Evolutionary conservation across 2,113 vertebrate species (phyloP).

Genomic region (Salvelinus fontinalis): DNA sequence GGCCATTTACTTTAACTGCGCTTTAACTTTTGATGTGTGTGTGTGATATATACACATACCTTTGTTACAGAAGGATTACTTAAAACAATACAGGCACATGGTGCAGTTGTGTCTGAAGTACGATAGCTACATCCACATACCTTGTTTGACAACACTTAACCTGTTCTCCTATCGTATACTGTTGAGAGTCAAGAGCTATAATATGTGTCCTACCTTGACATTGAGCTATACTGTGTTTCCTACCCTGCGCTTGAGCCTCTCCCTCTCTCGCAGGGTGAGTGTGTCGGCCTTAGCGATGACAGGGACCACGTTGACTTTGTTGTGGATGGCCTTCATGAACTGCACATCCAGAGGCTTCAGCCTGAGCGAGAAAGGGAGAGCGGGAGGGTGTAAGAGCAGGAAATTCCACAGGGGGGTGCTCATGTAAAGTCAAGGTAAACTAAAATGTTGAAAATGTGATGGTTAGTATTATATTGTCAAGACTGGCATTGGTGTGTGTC

Average conservation of each 20-base stretch:
- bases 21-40: too few relatives aligned
- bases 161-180: background rate
- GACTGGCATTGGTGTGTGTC: too few relatives aligned
- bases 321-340: constrained; percentile 86
- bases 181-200: too few relatives aligned
- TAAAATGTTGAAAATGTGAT: background rate
- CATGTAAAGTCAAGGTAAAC: background rate
- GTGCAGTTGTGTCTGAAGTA: too few relatives aligned
- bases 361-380: constrained; percentile 37
- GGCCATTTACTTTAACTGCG: too few relatives aligned
- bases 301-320: constrained; percentile 82
- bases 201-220: constrained; percentile 70
- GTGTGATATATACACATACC: too few relatives aligned
- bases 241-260: constrained; percentile 94
- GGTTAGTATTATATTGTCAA: too few relatives aligned
- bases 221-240: too few relatives aligned
- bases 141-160: background rate
- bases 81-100: too few relatives aligned
- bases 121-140: too few relatives aligned
- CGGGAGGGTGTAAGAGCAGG: background rate
- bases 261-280: constrained; percentile 87
- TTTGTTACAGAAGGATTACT: too few relatives aligned
- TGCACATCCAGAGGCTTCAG: constrained; percentile 82
- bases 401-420: background rate
- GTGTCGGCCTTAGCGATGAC: constrained; percentile 83